Conservation (phyloP, 2,113 vertebrate genomes). For the Oenanthe oenanthe region DNA sequence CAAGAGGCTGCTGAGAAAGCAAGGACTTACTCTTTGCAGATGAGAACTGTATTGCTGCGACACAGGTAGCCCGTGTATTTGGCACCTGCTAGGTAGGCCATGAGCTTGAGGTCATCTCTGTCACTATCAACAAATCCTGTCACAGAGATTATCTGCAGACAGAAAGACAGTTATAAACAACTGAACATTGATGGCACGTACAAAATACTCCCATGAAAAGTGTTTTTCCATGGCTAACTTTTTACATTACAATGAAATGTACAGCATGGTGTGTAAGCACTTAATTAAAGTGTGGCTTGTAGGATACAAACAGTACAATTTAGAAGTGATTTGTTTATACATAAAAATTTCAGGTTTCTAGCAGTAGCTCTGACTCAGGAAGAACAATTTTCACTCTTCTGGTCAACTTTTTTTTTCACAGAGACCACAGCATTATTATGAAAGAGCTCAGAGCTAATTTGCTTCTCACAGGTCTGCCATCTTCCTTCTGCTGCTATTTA, state of each 20-base stretch:
- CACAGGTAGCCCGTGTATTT: conserved; percentile 95
- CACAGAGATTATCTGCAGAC: conserved; percentile 90
- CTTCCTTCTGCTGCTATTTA: background rate
- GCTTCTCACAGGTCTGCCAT: background rate
- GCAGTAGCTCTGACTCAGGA: background rate
- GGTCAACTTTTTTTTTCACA: background rate
- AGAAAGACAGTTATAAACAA: background rate
- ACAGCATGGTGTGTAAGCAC: background rate
- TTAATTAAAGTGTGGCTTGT: background rate
- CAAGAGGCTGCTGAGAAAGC: accelerated
- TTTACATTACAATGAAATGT: background rate
- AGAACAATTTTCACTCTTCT: background rate
- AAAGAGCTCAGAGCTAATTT: background rate
- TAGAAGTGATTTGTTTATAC: background rate
- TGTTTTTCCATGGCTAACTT: background rate
- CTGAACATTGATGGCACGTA: background rate
- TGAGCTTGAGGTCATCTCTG: conserved; percentile 94
- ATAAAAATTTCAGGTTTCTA: background rate
- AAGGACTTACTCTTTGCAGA: conserved; percentile 92
- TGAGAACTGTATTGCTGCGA: conserved; percentile 94
- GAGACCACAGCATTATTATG: background rate
- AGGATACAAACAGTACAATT: background rate
- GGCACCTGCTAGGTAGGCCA: conserved; percentile 93
- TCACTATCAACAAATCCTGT: conserved; percentile 95
- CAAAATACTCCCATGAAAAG: background rate